Percentiles rank a stretch among this genome's conserved stretches.
phyloP scores from a whole-genome alignment of 37 sponge, comb jelly and placozoan genomes.

The Crambe crambe region DNA sequence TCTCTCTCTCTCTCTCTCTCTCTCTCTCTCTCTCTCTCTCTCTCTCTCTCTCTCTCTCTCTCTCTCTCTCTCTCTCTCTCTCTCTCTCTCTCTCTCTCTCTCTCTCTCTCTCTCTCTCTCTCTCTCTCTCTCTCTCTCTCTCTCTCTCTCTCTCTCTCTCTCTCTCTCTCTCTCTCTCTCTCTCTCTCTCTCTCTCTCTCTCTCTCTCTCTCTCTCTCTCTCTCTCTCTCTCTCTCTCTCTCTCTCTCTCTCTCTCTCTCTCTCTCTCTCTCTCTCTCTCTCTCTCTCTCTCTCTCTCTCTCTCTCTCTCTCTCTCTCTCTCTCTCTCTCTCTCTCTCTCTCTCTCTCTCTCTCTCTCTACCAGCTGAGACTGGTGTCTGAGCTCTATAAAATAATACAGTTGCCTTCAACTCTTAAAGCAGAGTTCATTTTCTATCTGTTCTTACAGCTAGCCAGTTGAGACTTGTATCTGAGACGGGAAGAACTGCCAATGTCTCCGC shows the following conservation, averaged over 20 bases:
- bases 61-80: slow-evolving; percentile 41
- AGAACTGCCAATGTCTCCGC: too few relatives aligned
- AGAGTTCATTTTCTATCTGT: too few relatives aligned
- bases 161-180: slow-evolving; percentile 49
- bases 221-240: slow-evolving; percentile 48
- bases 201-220: slow-evolving; percentile 51
- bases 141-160: slow-evolving; percentile 26
- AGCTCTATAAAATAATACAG: too few relatives aligned
- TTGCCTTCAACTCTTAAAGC: too few relatives aligned
- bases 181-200: slow-evolving; percentile 44
- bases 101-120: background rate
- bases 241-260: slow-evolving; percentile 47
- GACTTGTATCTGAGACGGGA: too few relatives aligned
- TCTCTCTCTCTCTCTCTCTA: slow-evolving; percentile 27
- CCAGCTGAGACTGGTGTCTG: slow-evolving; percentile 5
- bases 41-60: slow-evolving; percentile 36
- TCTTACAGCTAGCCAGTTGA: too few relatives aligned
- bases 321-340: slow-evolving; percentile 41
- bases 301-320: slow-evolving; percentile 46
- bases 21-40: slow-evolving; percentile 23
- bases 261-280: slow-evolving; percentile 38
- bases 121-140: slow-evolving; percentile 30
- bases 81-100: background rate
- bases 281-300: slow-evolving; percentile 39
- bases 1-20: slow-evolving; percentile 40